phyloP scores from a whole-genome alignment of 2,113 vertebrate species.

The Arvicanthis niloticus region DNA sequence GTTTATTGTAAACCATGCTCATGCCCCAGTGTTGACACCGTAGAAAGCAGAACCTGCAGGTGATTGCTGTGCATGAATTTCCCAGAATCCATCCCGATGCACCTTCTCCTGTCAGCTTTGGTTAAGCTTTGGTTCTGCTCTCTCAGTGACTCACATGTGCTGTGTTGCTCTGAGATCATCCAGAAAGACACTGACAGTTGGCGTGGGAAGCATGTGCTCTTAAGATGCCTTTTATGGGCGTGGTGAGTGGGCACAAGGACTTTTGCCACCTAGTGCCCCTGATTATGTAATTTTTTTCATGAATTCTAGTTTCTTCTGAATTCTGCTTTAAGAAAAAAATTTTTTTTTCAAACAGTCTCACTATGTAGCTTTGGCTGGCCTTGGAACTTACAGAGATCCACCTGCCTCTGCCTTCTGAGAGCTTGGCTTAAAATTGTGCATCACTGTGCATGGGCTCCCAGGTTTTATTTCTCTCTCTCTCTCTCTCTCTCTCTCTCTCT shows the following conservation, averaged over 20 bases:
- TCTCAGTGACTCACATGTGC: constrained; percentile 48
- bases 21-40: not conserved
- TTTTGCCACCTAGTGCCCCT: constrained; percentile 19
- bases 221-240: constrained; percentile 62
- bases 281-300: not conserved
- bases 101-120: constrained; percentile 34
- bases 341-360: constrained; percentile 4
- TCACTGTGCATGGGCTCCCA: not conserved
- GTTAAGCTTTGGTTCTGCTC: constrained; percentile 64
- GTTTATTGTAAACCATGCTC: constrained; percentile 18
- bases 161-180: constrained; percentile 71
- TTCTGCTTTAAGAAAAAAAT: not conserved
- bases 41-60: not conserved
- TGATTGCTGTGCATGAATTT: not conserved
- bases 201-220: constrained; percentile 66
- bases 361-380: not conserved
- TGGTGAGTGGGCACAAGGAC: not conserved
- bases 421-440: not conserved
- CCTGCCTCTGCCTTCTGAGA: not conserved
- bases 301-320: not conserved
- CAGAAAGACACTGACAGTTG: constrained; percentile 66
- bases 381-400: not conserved
- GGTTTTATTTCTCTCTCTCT: not conserved
- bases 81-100: not conserved
- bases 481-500: too few species aligned